phyloP scores from a whole-genome alignment of 2,113 vertebrate species.

The Neofelis nebulosa region DNA sequence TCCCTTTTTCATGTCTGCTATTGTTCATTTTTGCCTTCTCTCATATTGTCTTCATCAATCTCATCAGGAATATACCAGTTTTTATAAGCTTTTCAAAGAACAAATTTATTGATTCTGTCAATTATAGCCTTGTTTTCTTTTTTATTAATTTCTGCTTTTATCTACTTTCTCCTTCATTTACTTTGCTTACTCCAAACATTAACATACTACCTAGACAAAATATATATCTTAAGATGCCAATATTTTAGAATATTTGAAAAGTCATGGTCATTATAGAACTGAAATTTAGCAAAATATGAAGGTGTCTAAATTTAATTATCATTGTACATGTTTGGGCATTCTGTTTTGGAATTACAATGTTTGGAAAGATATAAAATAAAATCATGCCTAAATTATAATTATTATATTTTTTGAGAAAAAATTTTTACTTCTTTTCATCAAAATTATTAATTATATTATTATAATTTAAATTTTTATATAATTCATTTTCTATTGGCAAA shows the following conservation, averaged over 20 bases:
- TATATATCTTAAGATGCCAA: not conserved
- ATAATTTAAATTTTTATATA: not conserved
- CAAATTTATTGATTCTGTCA: not conserved
- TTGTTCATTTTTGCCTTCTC: not conserved
- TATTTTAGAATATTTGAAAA: constrained; percentile 10
- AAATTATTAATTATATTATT: not conserved
- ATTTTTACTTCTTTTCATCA: not conserved
- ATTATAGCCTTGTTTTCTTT: not conserved
- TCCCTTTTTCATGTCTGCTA: not conserved
- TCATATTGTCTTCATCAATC: not conserved
- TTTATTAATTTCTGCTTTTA: not conserved
- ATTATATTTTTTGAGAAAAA: not conserved
- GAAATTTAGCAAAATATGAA: not conserved
- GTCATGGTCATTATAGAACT: not conserved
- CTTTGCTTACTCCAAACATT: not conserved
- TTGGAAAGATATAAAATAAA: not conserved
- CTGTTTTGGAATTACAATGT: not conserved
- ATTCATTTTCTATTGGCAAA: not conserved
- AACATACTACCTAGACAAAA: not conserved
- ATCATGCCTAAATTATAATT: not conserved
- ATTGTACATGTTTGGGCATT: not conserved
- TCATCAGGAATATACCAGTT: not conserved
- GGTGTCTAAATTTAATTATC: not conserved
- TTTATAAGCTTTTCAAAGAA: not conserved
- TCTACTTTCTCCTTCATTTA: not conserved